Evolutionary conservation across 35 echinoderm and acorn worm genomes (phyloP).

Genomic region (Ptychodera flava): DNA sequence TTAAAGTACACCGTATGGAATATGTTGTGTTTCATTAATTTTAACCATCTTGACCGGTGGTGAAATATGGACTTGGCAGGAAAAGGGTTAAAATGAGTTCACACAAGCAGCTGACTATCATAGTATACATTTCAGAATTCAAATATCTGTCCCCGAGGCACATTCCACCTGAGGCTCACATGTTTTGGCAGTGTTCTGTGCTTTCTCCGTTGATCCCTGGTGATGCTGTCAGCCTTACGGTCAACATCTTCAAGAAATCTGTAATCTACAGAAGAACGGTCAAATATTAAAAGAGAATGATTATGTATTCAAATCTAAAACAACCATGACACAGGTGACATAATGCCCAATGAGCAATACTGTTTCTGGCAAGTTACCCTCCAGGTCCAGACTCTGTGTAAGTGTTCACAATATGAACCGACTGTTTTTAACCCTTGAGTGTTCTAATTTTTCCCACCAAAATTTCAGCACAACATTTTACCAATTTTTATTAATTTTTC

Average conservation of each 20-base stretch:
- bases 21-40: too few relatives aligned
- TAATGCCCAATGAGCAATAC: not conserved
- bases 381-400: not conserved
- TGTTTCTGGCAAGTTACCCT: not conserved
- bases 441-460: too few relatives aligned
- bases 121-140: too few relatives aligned
- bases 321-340: not conserved
- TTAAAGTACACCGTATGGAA: too few relatives aligned
- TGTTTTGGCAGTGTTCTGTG: not conserved
- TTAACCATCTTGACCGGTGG: too few relatives aligned
- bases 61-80: too few relatives aligned
- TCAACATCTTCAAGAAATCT: slow-evolving; percentile 75
- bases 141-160: too few relatives aligned
- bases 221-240: slow-evolving; percentile 33
- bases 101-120: too few relatives aligned
- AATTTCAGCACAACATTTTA: too few relatives aligned
- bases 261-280: slow-evolving; percentile 44
- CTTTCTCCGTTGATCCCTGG: not conserved
- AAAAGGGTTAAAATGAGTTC: too few relatives aligned
- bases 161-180: too few relatives aligned
- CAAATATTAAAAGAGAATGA: not conserved
- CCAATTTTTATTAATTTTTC: too few relatives aligned
- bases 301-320: not conserved
- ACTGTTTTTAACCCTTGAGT: not conserved
- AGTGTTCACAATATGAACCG: not conserved